Evolutionary conservation across 1,140 invertebrate species (phyloP).

Genomic region (Pogonomyrmex californicus): DNA sequence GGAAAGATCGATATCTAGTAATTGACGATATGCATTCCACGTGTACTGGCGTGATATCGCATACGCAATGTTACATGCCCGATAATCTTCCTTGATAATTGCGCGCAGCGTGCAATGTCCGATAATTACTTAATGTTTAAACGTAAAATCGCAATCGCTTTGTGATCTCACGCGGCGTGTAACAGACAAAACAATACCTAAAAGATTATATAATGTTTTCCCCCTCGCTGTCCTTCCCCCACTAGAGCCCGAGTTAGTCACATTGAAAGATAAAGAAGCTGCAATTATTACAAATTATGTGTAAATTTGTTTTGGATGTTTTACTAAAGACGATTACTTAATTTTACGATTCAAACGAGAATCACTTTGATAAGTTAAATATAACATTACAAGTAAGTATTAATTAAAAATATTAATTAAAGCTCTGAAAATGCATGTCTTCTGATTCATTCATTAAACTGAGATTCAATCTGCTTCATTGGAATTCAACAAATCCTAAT

Average conservation of each 20-base stretch:
- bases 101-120: conserved; percentile 46
- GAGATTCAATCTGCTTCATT: too few relatives aligned
- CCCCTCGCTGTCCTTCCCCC: background rate
- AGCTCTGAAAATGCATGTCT: background rate
- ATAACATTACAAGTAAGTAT: background rate
- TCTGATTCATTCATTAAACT: background rate
- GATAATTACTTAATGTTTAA: conserved; percentile 35
- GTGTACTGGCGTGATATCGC: background rate
- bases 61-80: background rate
- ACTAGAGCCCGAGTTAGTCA: background rate
- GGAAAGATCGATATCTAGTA: conserved; percentile 21
- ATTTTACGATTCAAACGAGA: background rate
- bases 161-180: background rate
- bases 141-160: conserved; percentile 24
- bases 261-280: conserved; percentile 14
- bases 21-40: conserved; percentile 18
- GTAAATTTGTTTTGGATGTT: background rate
- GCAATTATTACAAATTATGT: background rate
- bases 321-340: background rate
- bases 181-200: conserved; percentile 28
- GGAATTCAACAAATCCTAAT: background rate
- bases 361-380: background rate
- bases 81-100: conserved; percentile 39
- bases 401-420: background rate
- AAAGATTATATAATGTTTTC: conserved; percentile 41